Percentiles rank a stretch among this genome's conserved stretches.
Evolutionary conservation across 2,797 vertebrate genomes (phyloP).

Genomic region (Poecilia gillii): DNA sequence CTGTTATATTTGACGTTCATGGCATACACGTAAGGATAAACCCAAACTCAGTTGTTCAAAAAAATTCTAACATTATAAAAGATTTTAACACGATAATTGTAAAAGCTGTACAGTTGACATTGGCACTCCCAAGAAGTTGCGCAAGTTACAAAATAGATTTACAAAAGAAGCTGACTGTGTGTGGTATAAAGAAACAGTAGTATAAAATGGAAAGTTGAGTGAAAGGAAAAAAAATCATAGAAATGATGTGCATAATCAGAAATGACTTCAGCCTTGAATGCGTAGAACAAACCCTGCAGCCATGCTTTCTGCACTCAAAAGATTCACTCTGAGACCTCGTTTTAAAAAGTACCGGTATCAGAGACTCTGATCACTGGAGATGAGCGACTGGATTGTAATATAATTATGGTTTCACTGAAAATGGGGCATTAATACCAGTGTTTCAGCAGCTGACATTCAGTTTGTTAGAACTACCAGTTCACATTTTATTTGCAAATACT

Average conservation of each 20-base stretch:
- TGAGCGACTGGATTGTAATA: too few relatives aligned
- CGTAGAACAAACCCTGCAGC: too few relatives aligned
- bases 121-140: not conserved
- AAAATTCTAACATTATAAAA: not conserved
- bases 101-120: not conserved
- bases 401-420: too few relatives aligned
- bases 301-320: too few relatives aligned
- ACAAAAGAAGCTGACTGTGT: not conserved
- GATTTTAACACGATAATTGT: not conserved
- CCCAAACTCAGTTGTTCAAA: not conserved
- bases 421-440: not conserved
- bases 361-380: too few relatives aligned
- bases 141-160: not conserved
- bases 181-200: not conserved
- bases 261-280: not conserved
- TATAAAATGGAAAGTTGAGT: not conserved
- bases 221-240: not conserved
- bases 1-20: not conserved
- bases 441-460: not conserved
- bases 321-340: too few relatives aligned
- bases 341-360: too few relatives aligned
- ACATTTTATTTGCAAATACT: not conserved
- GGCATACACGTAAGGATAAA: not conserved
- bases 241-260: not conserved
- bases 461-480: not conserved